Evolutionary conservation across 1,140 invertebrate genomes (phyloP).

Genomic region (Melitaea cinxia): DNA sequence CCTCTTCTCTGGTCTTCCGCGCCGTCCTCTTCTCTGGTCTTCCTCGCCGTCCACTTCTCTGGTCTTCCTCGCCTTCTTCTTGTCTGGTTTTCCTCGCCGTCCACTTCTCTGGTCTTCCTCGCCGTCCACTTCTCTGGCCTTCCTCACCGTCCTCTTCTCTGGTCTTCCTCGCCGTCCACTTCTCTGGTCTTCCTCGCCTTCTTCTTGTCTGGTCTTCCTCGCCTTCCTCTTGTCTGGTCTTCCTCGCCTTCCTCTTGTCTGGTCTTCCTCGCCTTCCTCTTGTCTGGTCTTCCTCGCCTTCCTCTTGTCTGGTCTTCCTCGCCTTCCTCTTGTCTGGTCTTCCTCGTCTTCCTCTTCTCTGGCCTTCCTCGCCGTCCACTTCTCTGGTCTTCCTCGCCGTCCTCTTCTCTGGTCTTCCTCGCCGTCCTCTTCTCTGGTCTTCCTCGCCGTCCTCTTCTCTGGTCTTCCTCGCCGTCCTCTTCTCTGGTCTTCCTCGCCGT

Average conservation of each 20-base stretch:
- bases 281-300: constrained; percentile 28
- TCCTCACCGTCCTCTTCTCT: too few species aligned
- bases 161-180: too few species aligned
- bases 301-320: neutral
- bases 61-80: too few species aligned
- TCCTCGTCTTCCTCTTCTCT: constrained; percentile 12
- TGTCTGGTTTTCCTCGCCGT: neutral
- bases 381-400: constrained; percentile 21
- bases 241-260: constrained; percentile 30
- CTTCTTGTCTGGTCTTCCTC: too few species aligned
- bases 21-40: constrained; percentile 1
- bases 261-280: neutral
- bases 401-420: constrained; percentile 12
- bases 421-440: constrained; percentile 10
- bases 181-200: too few species aligned
- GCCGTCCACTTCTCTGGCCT: neutral
- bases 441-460: neutral
- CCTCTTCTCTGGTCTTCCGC: constrained; percentile 23
- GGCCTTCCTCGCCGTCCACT: constrained; percentile 22
- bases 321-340: too few species aligned
- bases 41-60: too few species aligned
- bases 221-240: neutral
- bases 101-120: constrained; percentile 24
- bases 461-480: neutral
- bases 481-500: neutral